Percentiles rank a stretch among this genome's conserved stretches.
Evolutionary conservation across 2,888 invertebrate genomes (phyloP).

Genomic region (Frankliniella intonsa): DNA sequence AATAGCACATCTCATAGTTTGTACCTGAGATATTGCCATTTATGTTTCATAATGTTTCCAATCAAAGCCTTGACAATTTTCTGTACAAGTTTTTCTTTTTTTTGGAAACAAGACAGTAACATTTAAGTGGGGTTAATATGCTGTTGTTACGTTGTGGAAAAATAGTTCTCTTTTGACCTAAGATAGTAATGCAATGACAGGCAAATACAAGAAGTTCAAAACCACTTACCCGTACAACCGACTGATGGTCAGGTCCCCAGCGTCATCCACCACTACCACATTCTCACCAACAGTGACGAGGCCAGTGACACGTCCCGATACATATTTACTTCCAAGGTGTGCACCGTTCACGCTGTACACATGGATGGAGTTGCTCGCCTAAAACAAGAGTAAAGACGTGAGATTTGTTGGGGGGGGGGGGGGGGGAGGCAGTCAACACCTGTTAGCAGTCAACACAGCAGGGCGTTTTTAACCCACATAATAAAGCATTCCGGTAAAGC

Average conservation of each 20-base stretch:
- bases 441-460: too few species aligned
- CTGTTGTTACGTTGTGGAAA: neutral
- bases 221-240: slow-evolving; percentile 48
- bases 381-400: slow-evolving; percentile 33
- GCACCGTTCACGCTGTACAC: slow-evolving; percentile 53
- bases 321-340: slow-evolving; percentile 51
- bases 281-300: slow-evolving; percentile 49
- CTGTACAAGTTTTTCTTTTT: too few species aligned
- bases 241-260: slow-evolving; percentile 53
- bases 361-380: slow-evolving; percentile 51
- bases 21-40: too few species aligned
- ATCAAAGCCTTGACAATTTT: too few species aligned
- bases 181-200: neutral
- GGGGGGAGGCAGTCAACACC: neutral
- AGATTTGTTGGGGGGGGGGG: slow-evolving; percentile 5
- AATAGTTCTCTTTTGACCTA: neutral
- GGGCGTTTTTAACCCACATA: too few species aligned
- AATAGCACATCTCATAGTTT: too few species aligned
- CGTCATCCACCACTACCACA: slow-evolving; percentile 52
- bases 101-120: slow-evolving; percentile 34
- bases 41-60: too few species aligned
- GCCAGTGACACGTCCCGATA: slow-evolving; percentile 51
- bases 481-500: too few species aligned
- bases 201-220: slow-evolving; percentile 31
- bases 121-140: slow-evolving; percentile 21